Evolutionary conservation across 2,888 invertebrate species (phyloP).

Genomic region (Cheiracanthium punctorium): DNA sequence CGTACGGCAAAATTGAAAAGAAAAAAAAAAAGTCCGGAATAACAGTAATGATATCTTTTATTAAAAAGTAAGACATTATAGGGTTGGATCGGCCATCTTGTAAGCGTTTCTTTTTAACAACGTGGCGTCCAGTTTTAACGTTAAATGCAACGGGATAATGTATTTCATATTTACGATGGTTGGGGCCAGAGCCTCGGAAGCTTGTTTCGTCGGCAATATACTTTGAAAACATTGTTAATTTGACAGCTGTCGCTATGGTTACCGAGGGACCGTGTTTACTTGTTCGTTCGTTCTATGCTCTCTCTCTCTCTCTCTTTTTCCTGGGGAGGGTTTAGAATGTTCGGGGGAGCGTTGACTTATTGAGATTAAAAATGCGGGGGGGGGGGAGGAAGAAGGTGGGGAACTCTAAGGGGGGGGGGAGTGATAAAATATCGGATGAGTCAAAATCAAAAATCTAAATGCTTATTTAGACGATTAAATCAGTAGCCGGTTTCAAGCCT

Average conservation of each 20-base stretch:
- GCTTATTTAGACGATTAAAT: background rate
- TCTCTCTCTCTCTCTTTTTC: background rate
- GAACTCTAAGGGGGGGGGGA: background rate
- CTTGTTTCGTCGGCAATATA: conserved; percentile 70
- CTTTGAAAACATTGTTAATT: conserved; percentile 71
- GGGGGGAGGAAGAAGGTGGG: background rate
- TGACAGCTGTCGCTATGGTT: conserved; percentile 70
- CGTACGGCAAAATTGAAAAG: conserved; percentile 32
- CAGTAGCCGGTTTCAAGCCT: background rate
- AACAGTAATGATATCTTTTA: conserved; percentile 68
- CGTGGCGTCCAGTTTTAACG: conserved; percentile 40
- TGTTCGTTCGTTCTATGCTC: conserved; percentile 9
- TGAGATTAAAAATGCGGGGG: conserved; percentile 13
- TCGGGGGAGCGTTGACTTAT: conserved; percentile 38
- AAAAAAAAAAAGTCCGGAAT: background rate
- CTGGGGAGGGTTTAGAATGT: conserved; percentile 28
- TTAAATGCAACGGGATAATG: conserved; percentile 66
- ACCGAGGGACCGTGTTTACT: conserved; percentile 55
- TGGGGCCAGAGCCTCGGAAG: conserved; percentile 54
- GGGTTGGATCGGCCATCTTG: conserved; percentile 25
- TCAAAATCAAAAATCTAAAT: background rate
- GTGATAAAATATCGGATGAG: background rate
- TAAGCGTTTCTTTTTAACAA: conserved; percentile 35
- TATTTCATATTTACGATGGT: conserved; percentile 69
- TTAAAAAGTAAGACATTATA: conserved; percentile 68